A percentile compares a stretch with the other conserved stretches of the same genome.
phyloP scores from a whole-genome alignment of 2,888 invertebrate species.

The Villa cingulata region DNA sequence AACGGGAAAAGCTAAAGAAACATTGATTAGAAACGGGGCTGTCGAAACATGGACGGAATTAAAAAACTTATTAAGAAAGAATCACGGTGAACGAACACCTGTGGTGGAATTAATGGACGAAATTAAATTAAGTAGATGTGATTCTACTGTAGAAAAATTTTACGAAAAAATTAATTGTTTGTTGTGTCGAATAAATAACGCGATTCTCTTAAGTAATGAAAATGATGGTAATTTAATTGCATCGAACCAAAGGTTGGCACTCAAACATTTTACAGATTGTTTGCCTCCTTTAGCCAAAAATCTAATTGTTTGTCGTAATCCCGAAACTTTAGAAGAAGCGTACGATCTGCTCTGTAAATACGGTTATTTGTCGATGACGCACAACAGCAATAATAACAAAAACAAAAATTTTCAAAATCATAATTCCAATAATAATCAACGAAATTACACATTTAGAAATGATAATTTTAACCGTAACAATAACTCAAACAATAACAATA shows the following conservation, averaged over 20 bases:
- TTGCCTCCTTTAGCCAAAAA: constrained; percentile 4
- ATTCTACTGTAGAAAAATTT: constrained; percentile 4
- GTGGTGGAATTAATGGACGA: neutral
- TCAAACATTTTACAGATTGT: constrained; percentile 5
- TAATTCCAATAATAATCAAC: too few species aligned
- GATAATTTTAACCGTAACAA: too few species aligned
- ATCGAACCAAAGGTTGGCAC: constrained; percentile 4
- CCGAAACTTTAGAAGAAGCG: constrained; percentile 1
- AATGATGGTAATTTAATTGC: neutral
- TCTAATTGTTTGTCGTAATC: constrained; percentile 1
- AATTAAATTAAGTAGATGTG: neutral
- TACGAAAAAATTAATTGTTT: too few species aligned
- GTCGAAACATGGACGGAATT: constrained; percentile 1
- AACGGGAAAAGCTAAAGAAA: too few species aligned
- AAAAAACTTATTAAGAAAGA: neutral
- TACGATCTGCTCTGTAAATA: constrained; percentile 1
- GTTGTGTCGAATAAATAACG: constrained; percentile 1
- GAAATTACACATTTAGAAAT: too few species aligned
- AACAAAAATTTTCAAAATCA: too few species aligned
- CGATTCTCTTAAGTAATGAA: neutral
- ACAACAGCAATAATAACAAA: neutral
- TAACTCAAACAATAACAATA: too few species aligned
- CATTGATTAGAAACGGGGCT: constrained; percentile 2
- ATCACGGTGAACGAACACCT: constrained; percentile 3
- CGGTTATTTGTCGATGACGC: neutral